Conservation (phyloP, 2,113 vertebrate species). For the Sclerurus mexicanus region DNA sequence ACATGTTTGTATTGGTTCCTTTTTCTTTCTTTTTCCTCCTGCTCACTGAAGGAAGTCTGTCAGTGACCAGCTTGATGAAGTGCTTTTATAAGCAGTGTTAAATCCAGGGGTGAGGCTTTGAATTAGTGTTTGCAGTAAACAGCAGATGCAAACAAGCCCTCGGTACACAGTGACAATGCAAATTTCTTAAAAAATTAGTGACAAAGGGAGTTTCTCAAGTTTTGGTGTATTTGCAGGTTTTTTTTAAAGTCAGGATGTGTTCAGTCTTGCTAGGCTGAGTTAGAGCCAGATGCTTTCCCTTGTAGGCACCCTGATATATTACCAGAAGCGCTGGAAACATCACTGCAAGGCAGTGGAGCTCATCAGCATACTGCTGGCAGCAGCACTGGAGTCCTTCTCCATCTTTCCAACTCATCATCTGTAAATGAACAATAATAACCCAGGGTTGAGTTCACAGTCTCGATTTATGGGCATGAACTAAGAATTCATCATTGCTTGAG, state of each 20-base stretch:
- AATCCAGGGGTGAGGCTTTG: background rate
- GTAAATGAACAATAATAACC: background rate
- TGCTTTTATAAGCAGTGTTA: background rate
- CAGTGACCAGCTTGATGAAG: background rate
- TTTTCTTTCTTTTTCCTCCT: background rate
- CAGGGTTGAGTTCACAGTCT: background rate
- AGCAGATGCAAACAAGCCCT: background rate
- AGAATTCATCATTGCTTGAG: background rate
- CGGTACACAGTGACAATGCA: background rate
- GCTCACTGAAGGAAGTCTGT: background rate
- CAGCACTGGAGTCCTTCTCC: background rate
- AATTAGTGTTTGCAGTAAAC: background rate
- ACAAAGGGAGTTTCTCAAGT: background rate
- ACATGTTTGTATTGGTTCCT: background rate
- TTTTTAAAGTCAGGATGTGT: background rate
- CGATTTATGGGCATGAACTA: background rate
- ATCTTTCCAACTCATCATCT: background rate
- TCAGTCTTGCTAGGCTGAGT: background rate
- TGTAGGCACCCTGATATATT: background rate
- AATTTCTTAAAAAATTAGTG: background rate
- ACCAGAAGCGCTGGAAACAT: background rate
- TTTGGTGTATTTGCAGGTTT: background rate
- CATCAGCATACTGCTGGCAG: constrained; percentile 25
- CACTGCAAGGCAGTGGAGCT: background rate
- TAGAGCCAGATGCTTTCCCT: background rate